phyloP scores from a whole-genome alignment of 2,888 invertebrate genomes.

The Athalia rosae region DNA sequence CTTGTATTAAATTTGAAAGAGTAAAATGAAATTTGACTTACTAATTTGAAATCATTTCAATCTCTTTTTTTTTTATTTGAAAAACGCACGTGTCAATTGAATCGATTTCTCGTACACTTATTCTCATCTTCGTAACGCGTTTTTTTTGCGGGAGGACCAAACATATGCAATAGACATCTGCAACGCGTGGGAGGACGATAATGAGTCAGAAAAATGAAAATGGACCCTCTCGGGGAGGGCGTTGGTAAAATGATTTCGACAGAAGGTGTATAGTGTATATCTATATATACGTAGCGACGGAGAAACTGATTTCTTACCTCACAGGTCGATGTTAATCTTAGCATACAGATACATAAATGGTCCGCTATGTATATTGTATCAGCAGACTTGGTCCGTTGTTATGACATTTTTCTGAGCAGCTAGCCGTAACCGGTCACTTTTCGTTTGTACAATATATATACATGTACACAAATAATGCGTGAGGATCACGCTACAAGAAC shows the following conservation, averaged over 20 bases:
- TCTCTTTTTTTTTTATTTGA: too few species aligned
- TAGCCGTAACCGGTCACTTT: slow-evolving; percentile 41
- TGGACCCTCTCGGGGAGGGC: slow-evolving; percentile 10
- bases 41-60: too few species aligned
- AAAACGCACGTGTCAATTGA: too few species aligned
- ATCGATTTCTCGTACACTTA: too few species aligned
- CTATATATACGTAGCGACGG: neutral
- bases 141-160: neutral
- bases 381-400: slow-evolving; percentile 23
- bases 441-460: neutral
- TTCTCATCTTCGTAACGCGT: neutral
- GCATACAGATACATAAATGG: slow-evolving; percentile 7
- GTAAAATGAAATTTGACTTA: too few species aligned
- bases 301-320: slow-evolving; percentile 44
- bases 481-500: too few species aligned
- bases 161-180: neutral
- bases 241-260: slow-evolving; percentile 32
- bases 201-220: slow-evolving; percentile 18
- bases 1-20: too few species aligned
- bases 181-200: neutral
- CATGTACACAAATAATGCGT: too few species aligned
- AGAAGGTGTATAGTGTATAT: slow-evolving; percentile 3
- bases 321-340: slow-evolving; percentile 38
- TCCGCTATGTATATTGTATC: neutral
- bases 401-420: slow-evolving; percentile 35